Evolutionary conservation across 2,888 invertebrate genomes (phyloP), one percentile per base, ranked within the genome.

Genomic region (Ochropleura plecta): DNA sequence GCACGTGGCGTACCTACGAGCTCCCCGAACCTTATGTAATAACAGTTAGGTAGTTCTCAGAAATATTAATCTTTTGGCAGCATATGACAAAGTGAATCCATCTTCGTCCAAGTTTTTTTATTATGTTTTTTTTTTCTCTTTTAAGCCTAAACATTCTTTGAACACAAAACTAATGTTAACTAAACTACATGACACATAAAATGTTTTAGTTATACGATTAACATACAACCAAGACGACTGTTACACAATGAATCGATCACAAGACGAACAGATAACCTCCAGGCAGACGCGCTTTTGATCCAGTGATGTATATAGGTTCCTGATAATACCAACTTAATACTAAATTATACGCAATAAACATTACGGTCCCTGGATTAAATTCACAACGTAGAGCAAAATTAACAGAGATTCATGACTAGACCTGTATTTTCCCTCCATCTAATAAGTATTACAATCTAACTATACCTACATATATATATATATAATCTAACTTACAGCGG

Each of bases 401-500:
- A 63, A 57, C 16, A 16, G 20, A 57, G 12, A 40, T 42, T 40
- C 30, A 7, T 16, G 62, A 20, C 30, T 48, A 66, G n/a, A 70
- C 30, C 60, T 60, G 9, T 30, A 44, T 10, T 20, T 30, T 18
- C 48, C 1, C 6, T 40, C 0, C 14, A n/a, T 9, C 18, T 3
- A 49, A n/a, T 48, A 53, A 5, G 7, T 49, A 42, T 16, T 40
- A 40, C 9, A 57, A 66, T 3, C 51, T 40, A 73, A 16, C 3
- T 65, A n/a, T n/a, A n/a, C n/a, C n/a, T n/a, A n/a, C n/a, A n/a
- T n/a, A n/a, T n/a, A n/a, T n/a, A n/a, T n/a, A n/a, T n/a, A n/a
- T n/a, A n/a, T n/a, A n/a, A n/a, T n/a, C n/a, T 40, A 73, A 16
- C 3, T 65, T 60, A 72, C 9, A 40, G 4, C 40, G 64, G 68